phyloP scores from a whole-genome alignment of 2,888 invertebrate species.

The Tinea pellionella region DNA sequence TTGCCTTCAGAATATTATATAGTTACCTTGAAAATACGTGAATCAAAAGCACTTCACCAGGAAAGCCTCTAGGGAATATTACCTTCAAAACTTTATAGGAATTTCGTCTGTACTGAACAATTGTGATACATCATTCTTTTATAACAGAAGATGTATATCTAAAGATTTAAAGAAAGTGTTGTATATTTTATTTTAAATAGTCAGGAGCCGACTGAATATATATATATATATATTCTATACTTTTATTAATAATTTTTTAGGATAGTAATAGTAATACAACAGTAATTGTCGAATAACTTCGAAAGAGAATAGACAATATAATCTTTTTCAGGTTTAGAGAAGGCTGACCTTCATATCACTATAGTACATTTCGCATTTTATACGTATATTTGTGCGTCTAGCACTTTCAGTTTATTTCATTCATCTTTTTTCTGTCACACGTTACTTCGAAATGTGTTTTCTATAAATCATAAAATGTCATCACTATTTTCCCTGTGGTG shows the following conservation, averaged over 20 bases:
- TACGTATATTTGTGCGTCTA: background rate
- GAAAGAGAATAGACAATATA: no score
- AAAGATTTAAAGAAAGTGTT: no score
- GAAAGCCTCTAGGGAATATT: background rate
- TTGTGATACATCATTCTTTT: background rate
- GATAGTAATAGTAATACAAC: no score
- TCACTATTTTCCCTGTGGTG: background rate
- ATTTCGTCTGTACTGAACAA: background rate
- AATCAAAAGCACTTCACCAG: background rate
- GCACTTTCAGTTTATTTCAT: background rate
- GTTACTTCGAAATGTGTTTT: background rate
- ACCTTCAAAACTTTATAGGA: background rate
- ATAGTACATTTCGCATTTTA: background rate
- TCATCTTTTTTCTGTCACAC: background rate
- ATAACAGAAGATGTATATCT: no score
- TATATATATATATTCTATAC: no score
- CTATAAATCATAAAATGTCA: conserved; percentile 1
- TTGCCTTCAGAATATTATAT: no score
- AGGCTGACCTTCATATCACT: background rate
- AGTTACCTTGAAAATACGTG: background rate
- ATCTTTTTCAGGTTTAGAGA: no score
- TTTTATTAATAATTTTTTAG: no score
- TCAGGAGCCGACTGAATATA: no score
- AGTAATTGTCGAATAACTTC: no score
- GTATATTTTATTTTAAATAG: no score